Evolutionary conservation across 2,797 vertebrate genomes (phyloP), one percentile per base, ranked within the genome.

Genomic region (Poeciliopsis gracilis): DNA sequence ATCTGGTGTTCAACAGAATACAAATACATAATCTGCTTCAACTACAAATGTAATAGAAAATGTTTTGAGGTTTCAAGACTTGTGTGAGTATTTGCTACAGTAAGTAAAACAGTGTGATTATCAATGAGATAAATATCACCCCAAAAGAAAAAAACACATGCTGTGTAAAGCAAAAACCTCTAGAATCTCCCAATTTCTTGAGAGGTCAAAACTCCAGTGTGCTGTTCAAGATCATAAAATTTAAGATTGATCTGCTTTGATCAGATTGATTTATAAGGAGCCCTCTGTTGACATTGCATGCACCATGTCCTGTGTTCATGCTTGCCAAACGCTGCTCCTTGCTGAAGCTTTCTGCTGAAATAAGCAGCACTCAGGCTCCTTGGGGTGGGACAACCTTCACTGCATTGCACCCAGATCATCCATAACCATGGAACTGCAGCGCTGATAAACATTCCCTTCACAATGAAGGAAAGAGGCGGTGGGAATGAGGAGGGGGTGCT

Each of bases 331-430:
- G 75, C 57, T 66, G 69, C 84, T 87, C 82, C 76, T 72, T 28
- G 15, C 53, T 9, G 57, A 46, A 78, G 61, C 78, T 91, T 94
- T 95, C 86, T 94, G 91, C 93, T 94, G 92, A 95, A 93, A 92
- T 88, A 93, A 94, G 91, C 93, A 91, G 47, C 11, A 38, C 72
- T 80, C 12, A 3, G 76, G 86, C 84, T 89, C 80, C 82, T 88
- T 36, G 23, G 84, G 84, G 89, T 83, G 87, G 86, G 86, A 87
- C 78, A 86, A 77, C 87, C 88, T 88, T 86, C 77, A 73, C 82
- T 73, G 80, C 79, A 53, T 73, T 51, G 53, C 49, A 63, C 76
- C 81, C 5, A 72, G 82, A 88, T 93, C 93, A 92, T 93, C 89
- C 88, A 92, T 94, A 94, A 95, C 88, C 84, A 84, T 80, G 81